These are phyloP conservation scores for Leuciscus waleckii DNA, from an alignment of 2,797 vertebrate species.

Conservation along the genomic window DNA sequence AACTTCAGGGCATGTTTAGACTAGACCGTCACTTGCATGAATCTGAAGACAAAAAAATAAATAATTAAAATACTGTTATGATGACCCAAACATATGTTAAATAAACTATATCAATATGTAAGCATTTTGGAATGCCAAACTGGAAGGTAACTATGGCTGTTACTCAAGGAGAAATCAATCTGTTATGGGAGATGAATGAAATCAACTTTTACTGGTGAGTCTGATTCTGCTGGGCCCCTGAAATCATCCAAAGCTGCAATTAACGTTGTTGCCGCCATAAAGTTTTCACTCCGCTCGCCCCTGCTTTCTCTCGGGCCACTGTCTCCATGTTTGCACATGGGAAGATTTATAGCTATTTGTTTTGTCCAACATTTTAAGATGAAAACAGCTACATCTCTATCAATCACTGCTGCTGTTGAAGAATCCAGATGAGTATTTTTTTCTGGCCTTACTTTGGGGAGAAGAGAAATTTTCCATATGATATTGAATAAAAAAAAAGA, in stretches of 20 bases:
- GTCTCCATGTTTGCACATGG: constrained; percentile 38
- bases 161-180: constrained; percentile 40
- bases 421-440: constrained; percentile 52
- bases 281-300: constrained; percentile 54
- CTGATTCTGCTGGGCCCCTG: constrained; percentile 40
- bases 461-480: constrained; percentile 62
- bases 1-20: constrained; percentile 21
- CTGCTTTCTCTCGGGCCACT: constrained; percentile 43
- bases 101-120: constrained; percentile 42
- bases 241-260: constrained; percentile 52
- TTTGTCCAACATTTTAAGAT: constrained; percentile 73
- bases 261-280: constrained; percentile 58
- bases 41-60: constrained; percentile 12
- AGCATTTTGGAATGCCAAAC: constrained; percentile 42
- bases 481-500: constrained; percentile 55
- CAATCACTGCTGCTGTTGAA: constrained; percentile 64
- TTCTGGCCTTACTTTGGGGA: constrained; percentile 46
- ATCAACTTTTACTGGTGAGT: constrained; percentile 53
- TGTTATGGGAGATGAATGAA: constrained; percentile 50
- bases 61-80: constrained; percentile 48
- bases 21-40: not conserved
- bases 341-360: constrained; percentile 64
- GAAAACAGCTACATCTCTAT: constrained; percentile 70
- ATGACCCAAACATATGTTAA: constrained; percentile 45
- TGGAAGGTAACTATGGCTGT: constrained; percentile 34